A percentile compares a stretch with the other conserved stretches of the same genome.
Conservation (phyloP, 2,797 vertebrate species). For the Anisognathus igniventris region DNA sequence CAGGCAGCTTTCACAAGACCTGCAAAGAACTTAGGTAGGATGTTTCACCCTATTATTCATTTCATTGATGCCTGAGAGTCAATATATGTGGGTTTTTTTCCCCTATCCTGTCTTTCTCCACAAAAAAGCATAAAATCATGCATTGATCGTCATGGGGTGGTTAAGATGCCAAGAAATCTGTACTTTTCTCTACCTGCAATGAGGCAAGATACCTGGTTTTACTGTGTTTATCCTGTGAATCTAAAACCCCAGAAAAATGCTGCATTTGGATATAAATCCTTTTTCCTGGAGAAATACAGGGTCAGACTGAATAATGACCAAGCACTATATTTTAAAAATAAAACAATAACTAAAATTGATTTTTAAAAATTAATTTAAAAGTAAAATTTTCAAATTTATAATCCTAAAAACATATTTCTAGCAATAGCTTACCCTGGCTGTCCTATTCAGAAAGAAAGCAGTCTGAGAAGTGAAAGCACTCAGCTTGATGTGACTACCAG, state of each 20-base stretch:
- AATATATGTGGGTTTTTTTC: neutral
- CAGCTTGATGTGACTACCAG: neutral
- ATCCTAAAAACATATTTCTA: neutral
- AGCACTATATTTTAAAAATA: neutral
- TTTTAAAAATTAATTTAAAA: neutral
- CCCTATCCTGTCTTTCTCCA: neutral
- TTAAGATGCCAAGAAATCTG: neutral
- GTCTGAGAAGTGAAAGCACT: neutral
- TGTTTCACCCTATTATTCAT: conserved; percentile 26
- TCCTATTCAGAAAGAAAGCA: neutral
- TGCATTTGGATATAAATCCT: neutral
- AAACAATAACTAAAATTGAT: neutral
- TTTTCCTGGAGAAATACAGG: neutral
- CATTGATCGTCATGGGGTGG: conserved; percentile 13
- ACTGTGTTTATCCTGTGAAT: neutral
- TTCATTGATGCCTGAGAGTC: conserved; percentile 28
- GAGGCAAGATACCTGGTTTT: neutral
- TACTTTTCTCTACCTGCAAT: neutral
- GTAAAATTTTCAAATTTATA: neutral
- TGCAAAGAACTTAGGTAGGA: conserved; percentile 40
- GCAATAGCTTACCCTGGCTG: neutral
- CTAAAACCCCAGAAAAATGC: neutral
- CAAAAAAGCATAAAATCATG: conserved; percentile 7
- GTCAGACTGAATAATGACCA: neutral
- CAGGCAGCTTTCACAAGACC: conserved; percentile 45